Evolutionary conservation across 37 sponge, comb jelly and placozoan species (phyloP).

Genomic region (Diacarnus erythraeanus): DNA sequence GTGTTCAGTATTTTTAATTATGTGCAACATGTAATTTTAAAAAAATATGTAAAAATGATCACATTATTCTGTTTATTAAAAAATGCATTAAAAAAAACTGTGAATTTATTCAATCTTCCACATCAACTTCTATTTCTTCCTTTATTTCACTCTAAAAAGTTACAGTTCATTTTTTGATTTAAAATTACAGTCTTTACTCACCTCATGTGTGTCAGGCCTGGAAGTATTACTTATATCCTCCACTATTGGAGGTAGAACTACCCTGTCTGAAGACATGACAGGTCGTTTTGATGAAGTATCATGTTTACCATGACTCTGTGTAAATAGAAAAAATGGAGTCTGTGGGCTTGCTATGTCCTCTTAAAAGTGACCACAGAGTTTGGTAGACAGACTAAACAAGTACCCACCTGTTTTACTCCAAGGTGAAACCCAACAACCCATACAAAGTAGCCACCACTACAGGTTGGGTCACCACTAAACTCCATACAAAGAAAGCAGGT

Average conservation of each 20-base stretch:
- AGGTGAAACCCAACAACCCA: too few relatives aligned
- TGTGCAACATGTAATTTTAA: neutral
- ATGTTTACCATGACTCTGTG: neutral
- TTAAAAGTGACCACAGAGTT: too few relatives aligned
- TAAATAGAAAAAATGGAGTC: too few relatives aligned
- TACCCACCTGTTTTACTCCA: too few relatives aligned
- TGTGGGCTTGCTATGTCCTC: too few relatives aligned
- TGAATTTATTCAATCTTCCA: neutral
- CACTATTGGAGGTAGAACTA: neutral
- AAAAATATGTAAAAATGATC: too few relatives aligned
- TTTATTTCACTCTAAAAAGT: constrained; percentile 2
- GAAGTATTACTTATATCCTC: neutral
- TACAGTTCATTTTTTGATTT: too few relatives aligned
- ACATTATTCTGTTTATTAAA: neutral
- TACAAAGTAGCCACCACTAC: too few relatives aligned
- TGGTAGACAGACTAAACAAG: too few relatives aligned
- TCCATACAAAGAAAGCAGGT: too few relatives aligned
- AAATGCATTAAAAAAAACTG: neutral
- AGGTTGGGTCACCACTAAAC: too few relatives aligned
- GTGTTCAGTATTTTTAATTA: too few relatives aligned
- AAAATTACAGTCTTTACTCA: neutral
- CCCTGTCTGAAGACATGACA: neutral
- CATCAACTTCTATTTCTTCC: constrained; percentile 3
- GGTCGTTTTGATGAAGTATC: neutral
- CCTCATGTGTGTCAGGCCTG: neutral